phyloP scores from a whole-genome alignment of 2,888 invertebrate genomes.

The Invenusta paracnida region DNA sequence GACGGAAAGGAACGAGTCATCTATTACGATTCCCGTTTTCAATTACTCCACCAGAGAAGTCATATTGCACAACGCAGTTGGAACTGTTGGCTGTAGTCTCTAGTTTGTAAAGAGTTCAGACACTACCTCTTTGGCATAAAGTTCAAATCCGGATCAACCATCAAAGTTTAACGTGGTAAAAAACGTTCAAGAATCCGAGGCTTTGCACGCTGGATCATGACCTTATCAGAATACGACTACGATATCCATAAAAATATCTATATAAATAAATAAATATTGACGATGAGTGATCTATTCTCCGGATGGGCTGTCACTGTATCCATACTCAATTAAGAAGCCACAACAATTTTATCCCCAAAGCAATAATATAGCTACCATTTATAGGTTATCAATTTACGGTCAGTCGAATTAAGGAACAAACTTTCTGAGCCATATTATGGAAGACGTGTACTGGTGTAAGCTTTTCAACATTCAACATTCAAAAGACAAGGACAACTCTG shows the following conservation, averaged over 20 bases:
- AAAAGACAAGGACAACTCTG: neutral
- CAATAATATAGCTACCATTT: neutral
- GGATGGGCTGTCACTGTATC: neutral
- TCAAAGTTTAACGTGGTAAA: too few species aligned
- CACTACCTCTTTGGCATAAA: too few species aligned
- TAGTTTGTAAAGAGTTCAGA: too few species aligned
- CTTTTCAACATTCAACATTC: neutral
- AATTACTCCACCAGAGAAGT: too few species aligned
- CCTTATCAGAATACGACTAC: neutral
- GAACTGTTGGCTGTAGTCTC: too few species aligned
- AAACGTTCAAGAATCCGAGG: too few species aligned
- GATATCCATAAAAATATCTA: too few species aligned
- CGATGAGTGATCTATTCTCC: neutral
- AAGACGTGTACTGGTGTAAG: neutral
- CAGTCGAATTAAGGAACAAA: neutral
- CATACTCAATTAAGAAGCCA: neutral
- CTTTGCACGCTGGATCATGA: too few species aligned
- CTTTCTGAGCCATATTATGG: neutral
- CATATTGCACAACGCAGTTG: too few species aligned
- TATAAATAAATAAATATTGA: neutral
- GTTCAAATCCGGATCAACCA: neutral
- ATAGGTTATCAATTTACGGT: neutral
- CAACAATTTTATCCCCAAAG: neutral
- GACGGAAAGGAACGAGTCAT: too few species aligned
- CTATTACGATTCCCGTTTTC: too few species aligned